phyloP scores from a whole-genome alignment of 2,113 vertebrate species.

The Dipodomys stephensi region DNA sequence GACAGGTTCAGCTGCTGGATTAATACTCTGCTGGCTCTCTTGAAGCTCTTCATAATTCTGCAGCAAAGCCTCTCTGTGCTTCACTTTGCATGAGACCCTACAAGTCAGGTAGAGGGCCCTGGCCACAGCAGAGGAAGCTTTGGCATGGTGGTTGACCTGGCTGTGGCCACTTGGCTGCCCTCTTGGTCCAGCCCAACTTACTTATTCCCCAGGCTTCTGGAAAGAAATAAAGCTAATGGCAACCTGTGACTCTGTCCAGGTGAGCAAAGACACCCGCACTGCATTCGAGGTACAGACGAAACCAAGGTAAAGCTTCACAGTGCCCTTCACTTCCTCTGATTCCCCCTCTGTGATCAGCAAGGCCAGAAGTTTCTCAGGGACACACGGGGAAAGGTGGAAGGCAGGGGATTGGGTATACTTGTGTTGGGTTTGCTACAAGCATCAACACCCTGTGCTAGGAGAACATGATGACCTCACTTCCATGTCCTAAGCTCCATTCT shows the following conservation, averaged over 20 bases:
- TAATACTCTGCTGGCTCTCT: background rate
- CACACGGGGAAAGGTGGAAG: background rate
- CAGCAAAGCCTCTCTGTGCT: background rate
- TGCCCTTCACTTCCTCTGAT: background rate
- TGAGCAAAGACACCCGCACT: background rate
- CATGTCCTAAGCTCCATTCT: background rate
- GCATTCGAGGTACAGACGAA: background rate
- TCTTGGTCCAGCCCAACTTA: too few relatives aligned
- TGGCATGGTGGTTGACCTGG: background rate
- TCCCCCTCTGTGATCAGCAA: background rate
- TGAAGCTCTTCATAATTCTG: background rate
- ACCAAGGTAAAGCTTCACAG: background rate
- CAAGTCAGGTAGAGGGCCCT: background rate
- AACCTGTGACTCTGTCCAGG: too few relatives aligned
- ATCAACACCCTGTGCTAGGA: background rate
- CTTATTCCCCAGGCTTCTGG: background rate
- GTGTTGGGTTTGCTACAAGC: background rate
- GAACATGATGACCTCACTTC: background rate
- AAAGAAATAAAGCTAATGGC: background rate
- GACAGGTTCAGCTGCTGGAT: background rate
- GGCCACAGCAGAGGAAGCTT: background rate
- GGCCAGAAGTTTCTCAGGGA: background rate
- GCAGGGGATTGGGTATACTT: background rate
- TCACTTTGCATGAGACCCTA: background rate
- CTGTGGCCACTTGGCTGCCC: rapidly evolving